Evolutionary conservation across 2,797 vertebrate species (phyloP), one percentile per base, ranked within the genome.

Genomic region (Graptemys geographica): DNA sequence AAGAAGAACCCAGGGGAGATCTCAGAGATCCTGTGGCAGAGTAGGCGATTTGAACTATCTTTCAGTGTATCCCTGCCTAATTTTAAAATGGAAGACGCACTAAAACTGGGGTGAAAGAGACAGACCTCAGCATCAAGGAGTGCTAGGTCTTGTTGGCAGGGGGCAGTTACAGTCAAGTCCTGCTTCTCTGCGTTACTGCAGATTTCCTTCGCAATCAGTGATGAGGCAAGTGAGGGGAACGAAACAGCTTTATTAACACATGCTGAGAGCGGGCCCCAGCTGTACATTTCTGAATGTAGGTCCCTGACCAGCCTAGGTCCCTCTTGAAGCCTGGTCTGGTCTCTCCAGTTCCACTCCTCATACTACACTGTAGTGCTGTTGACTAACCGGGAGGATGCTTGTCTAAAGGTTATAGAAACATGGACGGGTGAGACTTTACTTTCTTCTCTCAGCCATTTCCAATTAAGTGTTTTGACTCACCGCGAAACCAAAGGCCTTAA

Each of bases 381-480:
- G 31, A 59, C 79, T 47, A 16, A 57, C 13, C 5, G 3, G 37
- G 15, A 27, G 51, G 41, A 2, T 18, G 3, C n/a, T 47, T 69
- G 16, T 18, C 65, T 41, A n/a, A 31, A 53, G 31, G 5, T 19
- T 6, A 41, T 19, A 74, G 53, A 79, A 25, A 5, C 0, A 13
- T 27, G 0, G 3, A 16, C 5, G 33, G 65, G n/a, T 52, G 2
- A 1, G 31, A n/a, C n/a, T 69, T 69, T 69, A 37, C 37, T 11
- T 41, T 11, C 28, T 65, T n/a, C 37, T 25, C 41, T 56, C 49
- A 76, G 72, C 33, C 2, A 0, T 2, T 37, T 27, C 84, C 0
- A 19, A 25, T 59, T 9, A 11, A 5, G 53, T 72, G 23, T 76
- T 44, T 47, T 76, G 62, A 51, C 0, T 10, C 2, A 0, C 7